These are phyloP conservation scores for Temnopleurus reevesii DNA, from an alignment of 53 echinoderm and acorn worm genomes.

Conservation along the genomic window DNA sequence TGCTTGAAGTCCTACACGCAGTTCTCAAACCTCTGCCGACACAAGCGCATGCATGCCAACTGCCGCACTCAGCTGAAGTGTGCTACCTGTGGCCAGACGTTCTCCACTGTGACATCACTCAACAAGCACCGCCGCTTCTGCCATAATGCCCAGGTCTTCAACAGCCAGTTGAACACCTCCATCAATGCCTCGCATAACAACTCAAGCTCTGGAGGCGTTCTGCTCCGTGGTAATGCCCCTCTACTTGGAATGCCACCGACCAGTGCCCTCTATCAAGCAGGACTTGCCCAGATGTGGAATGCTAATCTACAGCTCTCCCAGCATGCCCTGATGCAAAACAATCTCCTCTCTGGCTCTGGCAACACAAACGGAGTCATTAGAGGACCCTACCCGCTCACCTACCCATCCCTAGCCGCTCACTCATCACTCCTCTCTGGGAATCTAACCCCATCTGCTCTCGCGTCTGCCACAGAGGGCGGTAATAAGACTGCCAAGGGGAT, in stretches of 20 bases:
- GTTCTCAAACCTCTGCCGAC: conserved; percentile 95
- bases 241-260: conserved; percentile 60
- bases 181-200: conserved; percentile 25
- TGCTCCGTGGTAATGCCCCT: conserved; percentile 61
- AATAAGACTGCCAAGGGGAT: conserved; percentile 61
- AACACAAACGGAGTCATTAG: conserved; percentile 65
- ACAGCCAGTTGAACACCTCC: conserved; percentile 69
- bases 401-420: conserved; percentile 75
- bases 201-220: conserved; percentile 53
- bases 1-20: conserved; percentile 98
- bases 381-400: conserved; percentile 80
- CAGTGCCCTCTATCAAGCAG: conserved; percentile 78
- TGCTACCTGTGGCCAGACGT: conserved; percentile 89
- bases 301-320: conserved; percentile 86
- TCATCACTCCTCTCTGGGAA: conserved; percentile 63
- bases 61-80: conserved; percentile 96
- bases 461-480: conserved; percentile 38
- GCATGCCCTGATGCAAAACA: conserved; percentile 85
- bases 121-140: conserved; percentile 98
- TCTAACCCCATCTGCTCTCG: conserved; percentile 44
- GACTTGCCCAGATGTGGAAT: conserved; percentile 89
- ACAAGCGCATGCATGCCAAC: conserved; percentile 98
- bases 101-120: conserved; percentile 90
- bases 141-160: conserved; percentile 86
- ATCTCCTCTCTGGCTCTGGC: conserved; percentile 75